Base-by-base conservation (phyloP, 2,113 vertebrate genomes). In the Nerophis lumbriciformis region DNA sequence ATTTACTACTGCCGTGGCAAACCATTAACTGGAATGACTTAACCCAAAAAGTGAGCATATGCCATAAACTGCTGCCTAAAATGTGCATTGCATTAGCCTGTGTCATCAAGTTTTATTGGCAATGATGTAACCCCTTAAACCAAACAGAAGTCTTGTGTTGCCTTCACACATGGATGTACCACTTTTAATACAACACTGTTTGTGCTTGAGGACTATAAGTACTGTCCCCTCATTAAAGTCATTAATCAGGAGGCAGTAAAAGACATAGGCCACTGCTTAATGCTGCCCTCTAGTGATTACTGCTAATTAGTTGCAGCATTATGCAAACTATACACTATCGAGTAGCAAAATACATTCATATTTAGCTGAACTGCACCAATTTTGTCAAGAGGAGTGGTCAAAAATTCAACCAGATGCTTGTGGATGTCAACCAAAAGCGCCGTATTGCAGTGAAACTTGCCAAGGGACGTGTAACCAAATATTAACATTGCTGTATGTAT, bases 71-170 rank as follows among this genome's bases (percentile, higher is more conserved):
- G 48, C 15, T 11, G 39, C 35, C 12, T 63, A 51, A 65, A 72
- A 65, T 49, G 21, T 61, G 47, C 58, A 60, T 19, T 38, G 66
- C 61, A 68, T 78, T 44, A 80, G 60, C 55, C 48, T 28, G 64
- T 44, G 48, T 73, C 71, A 69, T 72, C 50, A 69, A 45, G 51
- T 71, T 80, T 82, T 77, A 82, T 72, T 61, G 66, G 57, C 14
- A 12, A 16, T 80, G 75, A 81, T 42, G 56, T 69, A 57, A 76
- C 52, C 54, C 48, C 8, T 28, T 72, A 68, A 76, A 71, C 47
- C 59, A 56, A 61, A 14, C 59, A 39, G 56, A 63, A 61, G 42
- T 21, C 16, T 10, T 6, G 21, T 0, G 21, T 39, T 53, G 57
- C 19, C 15, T 38, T 66, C 14, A 39, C 8, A 53, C 38, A 15